Base-by-base conservation (phyloP, 2,888 invertebrate species). In the Yponomeuta sedellus region DNA sequence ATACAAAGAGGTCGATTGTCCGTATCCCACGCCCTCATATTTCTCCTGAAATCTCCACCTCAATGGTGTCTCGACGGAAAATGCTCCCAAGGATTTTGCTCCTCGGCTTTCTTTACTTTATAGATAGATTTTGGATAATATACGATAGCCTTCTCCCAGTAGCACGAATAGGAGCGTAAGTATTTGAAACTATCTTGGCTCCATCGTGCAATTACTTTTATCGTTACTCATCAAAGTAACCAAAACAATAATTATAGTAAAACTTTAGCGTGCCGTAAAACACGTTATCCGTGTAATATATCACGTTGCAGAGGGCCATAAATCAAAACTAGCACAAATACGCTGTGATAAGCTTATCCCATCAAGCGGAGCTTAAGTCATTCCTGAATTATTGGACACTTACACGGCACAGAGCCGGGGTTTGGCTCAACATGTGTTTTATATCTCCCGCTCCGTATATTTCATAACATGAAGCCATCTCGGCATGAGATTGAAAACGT, bases 341-440 rank as follows among this genome's bases (percentile, higher is more conserved):
- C 79, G 72, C 76, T 76, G 75, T 79, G 77, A 82, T 81, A 82
- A 83, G 84, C 77, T 77, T 59, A 76, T 77, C 73, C 73, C 76
- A 80, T 81, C 79, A 80, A 77, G 76, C 73, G 73, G 69, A 74
- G 77, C 81, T 83, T 81, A 81, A 80, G 81, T 84, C 82, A 81
- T 83, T 84, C 84, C 85, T 83, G 81, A 88, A 85, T 86, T 85
- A 85, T 84, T 82, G 78, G 77, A 78, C 77, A 64, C 64, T 64
- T 64, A 64, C 64, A 57, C 39, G 57, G 19, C 76, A 74, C 76
- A 74, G 75, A 74, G 69, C 72, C 74, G 79, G 78, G 82, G 77
- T 81, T 81, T 78, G 80, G 82, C 77, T 72, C 86, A 87, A 87
- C 85, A 87, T 82, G 84, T 86, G 85, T 85, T 85, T 81, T 83